Conservation (phyloP, 2,113 vertebrate genomes). For the Gasterosteus aculeatus region DNA sequence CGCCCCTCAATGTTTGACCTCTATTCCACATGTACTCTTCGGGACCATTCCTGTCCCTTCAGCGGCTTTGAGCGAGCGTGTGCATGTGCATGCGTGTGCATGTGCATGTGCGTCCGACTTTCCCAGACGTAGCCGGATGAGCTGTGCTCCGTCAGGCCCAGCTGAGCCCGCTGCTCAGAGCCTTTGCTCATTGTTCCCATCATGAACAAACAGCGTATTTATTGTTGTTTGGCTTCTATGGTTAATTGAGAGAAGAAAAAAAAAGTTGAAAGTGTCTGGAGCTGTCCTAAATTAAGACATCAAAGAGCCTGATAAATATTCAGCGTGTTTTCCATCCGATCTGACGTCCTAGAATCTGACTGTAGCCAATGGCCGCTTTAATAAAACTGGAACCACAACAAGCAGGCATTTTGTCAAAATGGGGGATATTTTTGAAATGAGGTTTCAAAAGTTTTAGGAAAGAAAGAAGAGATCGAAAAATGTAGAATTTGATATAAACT, state of each 20-base stretch:
- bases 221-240: constrained; percentile 72
- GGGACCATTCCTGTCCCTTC: constrained; percentile 57
- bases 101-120: constrained; percentile 52
- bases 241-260: constrained; percentile 60
- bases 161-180: constrained; percentile 70
- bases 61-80: constrained; percentile 36
- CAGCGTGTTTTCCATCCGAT: constrained; percentile 30
- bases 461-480: neutral
- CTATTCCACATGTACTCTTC: constrained; percentile 56
- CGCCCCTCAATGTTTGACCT: constrained; percentile 54
- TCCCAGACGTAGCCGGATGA: constrained; percentile 77
- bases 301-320: constrained; percentile 71
- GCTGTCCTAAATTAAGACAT: constrained; percentile 76
- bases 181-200: constrained; percentile 81
- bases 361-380: neutral
- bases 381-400: neutral
- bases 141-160: constrained; percentile 63
- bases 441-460: neutral
- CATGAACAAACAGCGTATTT: constrained; percentile 77
- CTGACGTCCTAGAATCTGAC: neutral
- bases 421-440: neutral
- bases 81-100: constrained; percentile 44
- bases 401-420: neutral
- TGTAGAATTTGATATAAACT: neutral
- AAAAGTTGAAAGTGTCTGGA: constrained; percentile 52